Conservation (phyloP, 2,888 invertebrate species). For the Azorinus chamasolen region DNA sequence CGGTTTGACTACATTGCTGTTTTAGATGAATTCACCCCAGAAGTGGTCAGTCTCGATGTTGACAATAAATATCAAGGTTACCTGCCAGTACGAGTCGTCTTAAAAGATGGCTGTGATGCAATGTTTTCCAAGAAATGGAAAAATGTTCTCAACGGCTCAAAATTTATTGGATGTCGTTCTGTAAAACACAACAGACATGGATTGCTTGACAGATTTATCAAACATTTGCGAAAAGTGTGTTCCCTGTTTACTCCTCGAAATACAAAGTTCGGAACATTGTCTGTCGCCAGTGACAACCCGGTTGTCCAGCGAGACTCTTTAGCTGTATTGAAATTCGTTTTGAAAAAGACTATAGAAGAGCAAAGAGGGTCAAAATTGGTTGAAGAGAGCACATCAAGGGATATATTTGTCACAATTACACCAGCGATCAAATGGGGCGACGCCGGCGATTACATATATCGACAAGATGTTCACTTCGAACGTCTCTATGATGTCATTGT, state of each 20-base stretch:
- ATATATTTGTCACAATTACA: constrained; percentile 26
- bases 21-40: constrained; percentile 12
- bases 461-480: constrained; percentile 7
- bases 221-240: constrained; percentile 6
- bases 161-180: constrained; percentile 24
- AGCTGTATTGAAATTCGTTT: not conserved
- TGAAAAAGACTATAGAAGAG: constrained; percentile 6
- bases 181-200: constrained; percentile 15
- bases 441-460: constrained; percentile 17
- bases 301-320: not conserved
- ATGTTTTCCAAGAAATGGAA: constrained; percentile 27
- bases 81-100: constrained; percentile 17
- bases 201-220: constrained; percentile 35
- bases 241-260: constrained; percentile 1
- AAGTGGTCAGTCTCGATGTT: constrained; percentile 23
- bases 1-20: constrained; percentile 33
- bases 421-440: constrained; percentile 27
- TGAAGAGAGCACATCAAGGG: constrained; percentile 17
- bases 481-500: constrained; percentile 14
- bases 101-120: constrained; percentile 15
- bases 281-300: not conserved
- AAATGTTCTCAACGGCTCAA: constrained; percentile 5
- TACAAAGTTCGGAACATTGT: constrained; percentile 28
- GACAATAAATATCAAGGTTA: constrained; percentile 16
- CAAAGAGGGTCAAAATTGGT: constrained; percentile 9